phyloP scores from a whole-genome alignment of 2,797 vertebrate species.

The Calcarius lapponicus region DNA sequence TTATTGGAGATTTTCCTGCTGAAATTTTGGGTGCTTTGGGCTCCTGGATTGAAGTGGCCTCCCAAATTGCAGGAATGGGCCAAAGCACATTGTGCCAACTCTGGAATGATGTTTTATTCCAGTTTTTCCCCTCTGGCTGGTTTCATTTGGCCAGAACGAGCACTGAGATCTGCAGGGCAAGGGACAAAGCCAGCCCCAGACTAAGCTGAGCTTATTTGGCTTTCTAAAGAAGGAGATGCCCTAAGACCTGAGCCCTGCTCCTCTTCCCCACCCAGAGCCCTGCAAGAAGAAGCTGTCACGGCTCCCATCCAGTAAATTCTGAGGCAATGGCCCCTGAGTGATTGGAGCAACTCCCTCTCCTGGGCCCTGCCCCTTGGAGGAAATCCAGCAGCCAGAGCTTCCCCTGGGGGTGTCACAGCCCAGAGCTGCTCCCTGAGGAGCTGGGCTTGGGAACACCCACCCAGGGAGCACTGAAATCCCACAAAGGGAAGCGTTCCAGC shows the following conservation, averaged over 20 bases:
- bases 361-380: too few relatives aligned
- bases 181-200: background rate
- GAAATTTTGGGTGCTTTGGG: background rate
- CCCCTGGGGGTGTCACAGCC: too few relatives aligned
- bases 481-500: too few relatives aligned
- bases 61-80: background rate
- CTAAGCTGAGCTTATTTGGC: background rate
- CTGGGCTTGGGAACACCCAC: too few relatives aligned
- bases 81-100: fast-evolving
- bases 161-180: background rate
- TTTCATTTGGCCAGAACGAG: background rate
- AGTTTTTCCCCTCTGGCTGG: background rate
- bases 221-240: background rate
- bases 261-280: too few relatives aligned
- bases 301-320: too few relatives aligned
- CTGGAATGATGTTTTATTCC: background rate
- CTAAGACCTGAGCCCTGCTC: background rate
- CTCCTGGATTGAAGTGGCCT: background rate
- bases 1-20: background rate
- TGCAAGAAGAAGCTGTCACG: too few relatives aligned
- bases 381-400: too few relatives aligned
- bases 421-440: too few relatives aligned
- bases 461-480: too few relatives aligned
- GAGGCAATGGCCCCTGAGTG: too few relatives aligned
- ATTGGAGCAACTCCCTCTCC: too few relatives aligned